Evolutionary conservation across 2,888 invertebrate species (phyloP), one percentile per base, ranked within the genome.

Genomic region (Drosophila histrio): DNA sequence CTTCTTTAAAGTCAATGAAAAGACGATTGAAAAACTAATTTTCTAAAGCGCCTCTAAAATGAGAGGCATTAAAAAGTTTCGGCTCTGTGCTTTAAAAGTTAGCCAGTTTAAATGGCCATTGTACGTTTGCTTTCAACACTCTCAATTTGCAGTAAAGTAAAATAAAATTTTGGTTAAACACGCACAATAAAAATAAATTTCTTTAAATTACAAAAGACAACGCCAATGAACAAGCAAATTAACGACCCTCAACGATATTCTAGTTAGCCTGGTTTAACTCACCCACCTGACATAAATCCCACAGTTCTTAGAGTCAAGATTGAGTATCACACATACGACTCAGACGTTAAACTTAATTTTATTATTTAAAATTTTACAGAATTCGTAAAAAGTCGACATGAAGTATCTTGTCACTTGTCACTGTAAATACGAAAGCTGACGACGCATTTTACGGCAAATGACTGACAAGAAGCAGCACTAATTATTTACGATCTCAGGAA

Each of bases 401-500:
- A 41, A 57, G 46, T 69, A 47, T 46, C 61, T 76, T 67, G 67
- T 61, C 60, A 47, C 47, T 49, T 62, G 22, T 15, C n/a, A 9
- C 8, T 43, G 34, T 36, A 36, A 34, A 39, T 28, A 15, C 30
- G 17, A n/a, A 41, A 61, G 39, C 22, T 46, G 41, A 17, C 17
- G 43, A 11, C 17, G 7, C 28, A 17, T 43, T 61, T 72, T 69
- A 65, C 19, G 56, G 13, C 46, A 43, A 57, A 62, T 46, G 60
- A 50, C 76, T 61, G 38, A 67, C 64, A 68, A 53, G 61, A 56
- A 61, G 56, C 62, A 64, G 39, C 57, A 59, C 86, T 87, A 88
- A 83, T 83, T 87, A 83, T 83, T 83, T 83, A 83, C 88, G 83
- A 88, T 70, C 70, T 49, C 36, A 26, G 38, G 72, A 68, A 68